Conservation (phyloP, 2,797 vertebrate species). For the Sebastes nivosus region DNA sequence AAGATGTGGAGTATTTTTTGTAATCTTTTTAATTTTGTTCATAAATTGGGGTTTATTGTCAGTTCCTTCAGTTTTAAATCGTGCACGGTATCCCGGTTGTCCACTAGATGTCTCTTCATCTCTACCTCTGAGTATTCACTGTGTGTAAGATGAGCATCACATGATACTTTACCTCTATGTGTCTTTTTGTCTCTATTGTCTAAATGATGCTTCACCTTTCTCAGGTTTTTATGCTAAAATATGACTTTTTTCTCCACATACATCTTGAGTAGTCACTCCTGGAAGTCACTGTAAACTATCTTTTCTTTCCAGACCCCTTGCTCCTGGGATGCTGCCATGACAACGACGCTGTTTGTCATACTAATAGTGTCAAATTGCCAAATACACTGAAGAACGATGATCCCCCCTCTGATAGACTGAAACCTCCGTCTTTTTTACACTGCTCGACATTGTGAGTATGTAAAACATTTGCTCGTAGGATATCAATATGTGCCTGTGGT, state of each 20-base stretch:
- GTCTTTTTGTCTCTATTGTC: conserved; percentile 38
- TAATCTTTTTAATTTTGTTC: background rate
- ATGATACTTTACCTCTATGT: conserved; percentile 14
- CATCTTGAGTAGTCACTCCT: background rate
- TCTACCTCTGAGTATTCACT: conserved; percentile 21
- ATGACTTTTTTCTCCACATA: background rate
- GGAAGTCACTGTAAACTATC: background rate
- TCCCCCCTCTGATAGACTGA: background rate
- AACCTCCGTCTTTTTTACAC: background rate
- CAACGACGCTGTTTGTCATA: conserved; percentile 43
- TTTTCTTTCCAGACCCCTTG: conserved; percentile 11
- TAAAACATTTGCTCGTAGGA: conserved; percentile 25
- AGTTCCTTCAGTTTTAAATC: background rate
- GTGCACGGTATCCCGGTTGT: conserved; percentile 4
- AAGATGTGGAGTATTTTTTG: background rate
- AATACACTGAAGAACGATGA: background rate
- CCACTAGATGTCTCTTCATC: conserved; percentile 74
- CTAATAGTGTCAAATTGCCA: conserved; percentile 37
- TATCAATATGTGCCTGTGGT: conserved; percentile 35
- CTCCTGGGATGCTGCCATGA: conserved; percentile 46
- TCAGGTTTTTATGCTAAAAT: background rate
- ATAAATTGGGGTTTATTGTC: background rate
- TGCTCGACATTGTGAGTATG: conserved; percentile 2
- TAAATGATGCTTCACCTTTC: conserved; percentile 24
- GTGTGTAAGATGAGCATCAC: conserved; percentile 21